phyloP scores from a whole-genome alignment of 2,888 invertebrate genomes.

The Temnothorax rugatulus region DNA sequence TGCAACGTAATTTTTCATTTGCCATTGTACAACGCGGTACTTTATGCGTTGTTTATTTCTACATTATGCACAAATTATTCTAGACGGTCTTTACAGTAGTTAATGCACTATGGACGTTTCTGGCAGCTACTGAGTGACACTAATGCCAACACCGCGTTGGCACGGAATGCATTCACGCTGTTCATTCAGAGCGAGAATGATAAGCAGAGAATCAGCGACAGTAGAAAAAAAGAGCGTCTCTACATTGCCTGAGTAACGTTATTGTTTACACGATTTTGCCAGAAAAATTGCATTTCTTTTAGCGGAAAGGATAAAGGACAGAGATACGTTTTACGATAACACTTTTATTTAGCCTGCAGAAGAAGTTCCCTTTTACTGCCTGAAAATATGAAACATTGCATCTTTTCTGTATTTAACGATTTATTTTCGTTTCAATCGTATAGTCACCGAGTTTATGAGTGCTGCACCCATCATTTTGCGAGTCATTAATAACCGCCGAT shows the following conservation, averaged over 20 bases:
- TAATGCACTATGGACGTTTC: conserved; percentile 69
- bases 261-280: neutral
- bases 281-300: neutral
- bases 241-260: neutral
- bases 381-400: neutral
- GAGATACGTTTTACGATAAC: neutral
- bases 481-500: conserved; percentile 42
- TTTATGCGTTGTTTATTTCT: conserved; percentile 70
- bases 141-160: conserved; percentile 63
- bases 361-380: neutral
- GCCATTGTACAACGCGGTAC: conserved; percentile 31
- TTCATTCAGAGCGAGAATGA: conserved; percentile 66
- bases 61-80: conserved; percentile 67
- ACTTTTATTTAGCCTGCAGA: neutral
- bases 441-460: conserved; percentile 25
- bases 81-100: conserved; percentile 68
- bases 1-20: conserved; percentile 2
- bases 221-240: neutral
- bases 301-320: neutral
- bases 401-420: conserved; percentile 14
- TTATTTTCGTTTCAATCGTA: conserved; percentile 24
- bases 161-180: conserved; percentile 54
- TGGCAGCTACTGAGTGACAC: conserved; percentile 64
- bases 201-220: conserved; percentile 10
- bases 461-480: conserved; percentile 19